Evolutionary conservation across 1,140 invertebrate genomes (phyloP).

Genomic region (Hermetia illucens): DNA sequence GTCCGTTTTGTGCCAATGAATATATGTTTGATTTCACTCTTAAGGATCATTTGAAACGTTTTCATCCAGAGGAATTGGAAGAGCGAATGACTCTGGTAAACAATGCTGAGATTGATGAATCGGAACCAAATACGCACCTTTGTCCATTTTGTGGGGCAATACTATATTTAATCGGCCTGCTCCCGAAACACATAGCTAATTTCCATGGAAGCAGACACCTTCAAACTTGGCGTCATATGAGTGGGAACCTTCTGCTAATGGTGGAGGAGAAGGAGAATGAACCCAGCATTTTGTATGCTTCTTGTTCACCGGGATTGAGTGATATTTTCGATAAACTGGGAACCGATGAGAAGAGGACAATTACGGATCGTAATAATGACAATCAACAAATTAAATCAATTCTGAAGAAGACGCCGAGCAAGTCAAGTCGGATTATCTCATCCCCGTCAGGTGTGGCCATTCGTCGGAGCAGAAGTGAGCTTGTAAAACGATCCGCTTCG

Average conservation of each 20-base stretch:
- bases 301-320: background rate
- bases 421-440: background rate
- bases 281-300: background rate
- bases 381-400: conserved; percentile 1
- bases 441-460: background rate
- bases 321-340: background rate
- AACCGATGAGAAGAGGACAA: background rate
- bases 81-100: background rate
- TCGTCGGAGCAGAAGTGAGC: background rate
- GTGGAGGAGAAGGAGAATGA: background rate
- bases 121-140: background rate
- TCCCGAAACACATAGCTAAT: conserved; percentile 1
- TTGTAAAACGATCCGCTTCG: background rate
- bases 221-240: background rate
- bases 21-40: conserved; percentile 2
- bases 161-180: background rate
- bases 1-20: background rate
- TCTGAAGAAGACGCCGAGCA: background rate
- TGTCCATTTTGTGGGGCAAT: conserved; percentile 1
- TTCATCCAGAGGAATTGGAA: background rate
- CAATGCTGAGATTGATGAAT: background rate
- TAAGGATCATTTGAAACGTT: conserved; percentile 2
- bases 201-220: background rate
- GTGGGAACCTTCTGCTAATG: background rate
- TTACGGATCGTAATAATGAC: background rate